Percentiles rank a stretch among this genome's conserved stretches.
phyloP scores from a whole-genome alignment of 2,888 invertebrate genomes.

The Sesamia inferens region DNA sequence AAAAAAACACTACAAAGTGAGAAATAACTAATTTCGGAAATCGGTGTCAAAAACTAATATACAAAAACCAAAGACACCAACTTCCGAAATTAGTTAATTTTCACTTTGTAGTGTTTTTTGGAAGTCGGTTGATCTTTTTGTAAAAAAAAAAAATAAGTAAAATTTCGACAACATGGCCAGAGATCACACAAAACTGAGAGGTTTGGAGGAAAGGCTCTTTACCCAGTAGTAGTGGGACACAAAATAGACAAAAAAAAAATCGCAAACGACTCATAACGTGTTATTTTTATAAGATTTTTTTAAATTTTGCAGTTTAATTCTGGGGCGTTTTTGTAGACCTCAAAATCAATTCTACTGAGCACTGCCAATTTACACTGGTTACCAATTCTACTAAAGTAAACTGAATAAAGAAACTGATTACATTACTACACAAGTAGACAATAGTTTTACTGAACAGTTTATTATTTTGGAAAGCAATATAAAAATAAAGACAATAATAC shows the following conservation, averaged over 20 bases:
- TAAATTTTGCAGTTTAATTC: background rate
- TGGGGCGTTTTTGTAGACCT: background rate
- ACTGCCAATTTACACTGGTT: background rate
- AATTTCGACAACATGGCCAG: background rate
- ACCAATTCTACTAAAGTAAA: slow-evolving; percentile 5
- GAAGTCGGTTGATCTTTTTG: no score
- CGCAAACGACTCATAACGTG: background rate
- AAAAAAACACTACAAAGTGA: no score
- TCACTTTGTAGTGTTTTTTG: no score
- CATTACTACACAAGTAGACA: background rate
- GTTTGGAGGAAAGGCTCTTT: no score
- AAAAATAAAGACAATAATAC: slow-evolving; percentile 7
- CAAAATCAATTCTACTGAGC: background rate
- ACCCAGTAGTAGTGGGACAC: no score
- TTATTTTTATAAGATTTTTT: slow-evolving; percentile 1
- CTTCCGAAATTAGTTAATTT: no score
- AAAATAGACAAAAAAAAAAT: no score
- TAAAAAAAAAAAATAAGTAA: no score
- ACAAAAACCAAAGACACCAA: no score
- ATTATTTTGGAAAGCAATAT: slow-evolving; percentile 25
- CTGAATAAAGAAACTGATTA: background rate
- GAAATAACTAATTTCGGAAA: no score
- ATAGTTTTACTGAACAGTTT: background rate
- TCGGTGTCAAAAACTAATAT: no score
- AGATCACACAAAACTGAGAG: no score